Evolutionary conservation across 2,888 invertebrate species (phyloP).

Genomic region (Lasioglossum malachurum): DNA sequence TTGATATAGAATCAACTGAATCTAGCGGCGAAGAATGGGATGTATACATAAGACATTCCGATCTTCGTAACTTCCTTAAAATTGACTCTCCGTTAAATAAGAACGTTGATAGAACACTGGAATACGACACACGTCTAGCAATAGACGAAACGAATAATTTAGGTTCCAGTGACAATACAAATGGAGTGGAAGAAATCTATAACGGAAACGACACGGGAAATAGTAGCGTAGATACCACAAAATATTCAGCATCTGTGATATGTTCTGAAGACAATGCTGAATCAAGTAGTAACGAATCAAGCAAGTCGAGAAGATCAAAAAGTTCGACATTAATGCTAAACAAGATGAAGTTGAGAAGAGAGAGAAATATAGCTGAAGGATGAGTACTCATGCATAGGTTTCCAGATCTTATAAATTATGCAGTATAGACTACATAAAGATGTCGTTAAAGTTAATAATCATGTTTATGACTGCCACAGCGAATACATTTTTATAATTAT

Average conservation of each 20-base stretch:
- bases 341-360: constrained; percentile 13
- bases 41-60: background rate
- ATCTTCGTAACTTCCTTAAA: constrained; percentile 19
- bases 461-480: background rate
- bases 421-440: background rate
- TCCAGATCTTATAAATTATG: background rate
- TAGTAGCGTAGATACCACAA: background rate
- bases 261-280: background rate
- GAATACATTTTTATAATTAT: background rate
- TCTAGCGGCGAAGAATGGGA: constrained; percentile 57
- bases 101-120: background rate
- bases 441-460: background rate
- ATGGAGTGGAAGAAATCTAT: background rate
- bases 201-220: background rate
- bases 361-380: background rate
- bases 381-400: background rate
- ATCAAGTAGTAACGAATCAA: background rate
- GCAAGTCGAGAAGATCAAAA: background rate
- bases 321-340: constrained; percentile 22
- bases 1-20: constrained; percentile 46
- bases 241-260: background rate
- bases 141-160: constrained; percentile 23
- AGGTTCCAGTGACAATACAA: background rate
- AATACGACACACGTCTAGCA: background rate
- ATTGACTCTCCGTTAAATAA: background rate